These are phyloP conservation scores for Saccopteryx leptura DNA, from an alignment of 2,113 vertebrate species.

Conservation along the genomic window DNA sequence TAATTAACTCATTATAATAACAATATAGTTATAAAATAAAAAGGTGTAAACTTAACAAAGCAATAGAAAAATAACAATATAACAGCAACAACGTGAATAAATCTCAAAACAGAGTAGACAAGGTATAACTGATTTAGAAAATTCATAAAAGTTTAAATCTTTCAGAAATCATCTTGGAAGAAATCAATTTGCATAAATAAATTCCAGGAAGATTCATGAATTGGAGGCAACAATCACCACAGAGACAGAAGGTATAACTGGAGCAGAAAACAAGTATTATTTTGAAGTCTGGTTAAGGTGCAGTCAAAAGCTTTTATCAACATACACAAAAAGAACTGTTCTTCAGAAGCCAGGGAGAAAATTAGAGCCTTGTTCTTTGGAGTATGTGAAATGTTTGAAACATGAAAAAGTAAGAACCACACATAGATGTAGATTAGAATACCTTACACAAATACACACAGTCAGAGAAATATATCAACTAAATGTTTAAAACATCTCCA, in stretches of 20 bases:
- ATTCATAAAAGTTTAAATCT: neutral
- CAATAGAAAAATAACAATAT: neutral
- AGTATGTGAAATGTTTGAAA: neutral
- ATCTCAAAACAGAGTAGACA: neutral
- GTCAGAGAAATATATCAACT: neutral
- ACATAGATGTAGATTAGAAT: neutral
- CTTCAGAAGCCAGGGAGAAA: neutral
- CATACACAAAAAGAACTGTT: neutral
- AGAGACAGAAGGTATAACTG: neutral
- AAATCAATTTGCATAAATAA: neutral
- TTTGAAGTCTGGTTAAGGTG: neutral
- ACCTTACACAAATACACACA: neutral
- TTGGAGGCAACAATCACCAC: accelerated
- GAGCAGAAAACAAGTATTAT: neutral
- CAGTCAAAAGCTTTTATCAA: neutral
- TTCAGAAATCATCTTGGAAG: neutral
- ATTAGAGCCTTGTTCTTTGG: neutral
- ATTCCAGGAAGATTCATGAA: neutral
- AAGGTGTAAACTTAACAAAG: neutral
- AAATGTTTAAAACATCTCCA: neutral
- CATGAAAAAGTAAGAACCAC: neutral
- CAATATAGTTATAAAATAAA: neutral
- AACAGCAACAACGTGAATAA: neutral
- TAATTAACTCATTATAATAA: neutral
- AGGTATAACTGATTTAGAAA: neutral